Conservation (phyloP, 2,113 vertebrate species). For the Haplochromis burtoni region DNA sequence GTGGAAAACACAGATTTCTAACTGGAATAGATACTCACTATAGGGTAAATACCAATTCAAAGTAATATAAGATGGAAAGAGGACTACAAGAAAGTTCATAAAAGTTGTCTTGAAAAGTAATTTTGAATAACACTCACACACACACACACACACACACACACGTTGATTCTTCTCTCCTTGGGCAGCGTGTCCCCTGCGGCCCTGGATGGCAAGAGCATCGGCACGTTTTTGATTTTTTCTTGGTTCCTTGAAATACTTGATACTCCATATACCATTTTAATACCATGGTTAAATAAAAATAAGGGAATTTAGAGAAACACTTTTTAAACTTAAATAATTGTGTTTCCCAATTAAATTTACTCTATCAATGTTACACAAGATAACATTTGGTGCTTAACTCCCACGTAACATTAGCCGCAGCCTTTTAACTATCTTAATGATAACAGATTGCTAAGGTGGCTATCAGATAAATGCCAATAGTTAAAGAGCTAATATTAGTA, state of each 20-base stretch:
- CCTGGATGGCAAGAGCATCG: background rate
- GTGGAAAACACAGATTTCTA: background rate
- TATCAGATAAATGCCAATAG: background rate
- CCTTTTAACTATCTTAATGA: background rate
- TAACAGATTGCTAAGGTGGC: background rate
- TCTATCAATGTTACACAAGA: background rate
- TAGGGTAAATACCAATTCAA: background rate
- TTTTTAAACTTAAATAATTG: background rate
- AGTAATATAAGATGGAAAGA: background rate
- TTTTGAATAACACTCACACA: background rate
- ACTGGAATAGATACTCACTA: background rate
- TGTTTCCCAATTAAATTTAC: background rate
- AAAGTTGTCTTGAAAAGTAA: background rate
- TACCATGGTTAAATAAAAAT: background rate
- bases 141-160: background rate
- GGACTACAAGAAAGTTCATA: background rate
- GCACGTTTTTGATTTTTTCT: background rate
- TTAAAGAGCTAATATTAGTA: background rate
- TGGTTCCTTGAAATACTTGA: background rate
- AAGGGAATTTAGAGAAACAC: background rate
- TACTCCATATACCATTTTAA: background rate
- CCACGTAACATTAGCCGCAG: background rate
- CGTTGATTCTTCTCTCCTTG: background rate
- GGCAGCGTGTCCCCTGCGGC: rapidly evolving
- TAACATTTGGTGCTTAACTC: background rate